Evolutionary conservation across 2,113 vertebrate genomes (phyloP).

Genomic region (Drymodes brunneopygia): DNA sequence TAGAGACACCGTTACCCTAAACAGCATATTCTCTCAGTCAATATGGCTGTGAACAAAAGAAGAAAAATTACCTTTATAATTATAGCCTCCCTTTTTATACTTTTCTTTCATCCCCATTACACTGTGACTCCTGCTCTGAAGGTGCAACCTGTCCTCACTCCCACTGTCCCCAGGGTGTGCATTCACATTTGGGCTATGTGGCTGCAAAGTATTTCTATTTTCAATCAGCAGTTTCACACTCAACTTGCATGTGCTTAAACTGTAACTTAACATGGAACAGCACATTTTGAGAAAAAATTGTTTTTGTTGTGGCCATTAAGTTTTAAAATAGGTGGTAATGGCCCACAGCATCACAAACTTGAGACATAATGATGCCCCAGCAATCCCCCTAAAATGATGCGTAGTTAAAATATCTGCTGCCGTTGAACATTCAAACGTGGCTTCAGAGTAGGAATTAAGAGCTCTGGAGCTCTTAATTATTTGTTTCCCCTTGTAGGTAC

Average conservation of each 20-base stretch:
- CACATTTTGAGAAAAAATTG: background rate
- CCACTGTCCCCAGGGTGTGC: fast-evolving
- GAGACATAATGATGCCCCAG: background rate
- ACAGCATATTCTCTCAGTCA: background rate
- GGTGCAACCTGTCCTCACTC: background rate
- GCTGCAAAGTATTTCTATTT: background rate
- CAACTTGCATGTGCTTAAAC: background rate
- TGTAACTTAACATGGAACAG: background rate
- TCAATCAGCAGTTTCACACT: background rate
- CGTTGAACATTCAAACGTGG: background rate
- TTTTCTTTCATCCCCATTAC: background rate
- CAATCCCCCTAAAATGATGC: background rate
- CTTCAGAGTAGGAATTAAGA: background rate
- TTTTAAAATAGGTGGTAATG: background rate
- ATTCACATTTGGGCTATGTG: background rate
- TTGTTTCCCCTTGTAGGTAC: background rate
- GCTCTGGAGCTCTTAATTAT: background rate
- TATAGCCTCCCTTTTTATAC: background rate
- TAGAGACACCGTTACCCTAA: background rate
- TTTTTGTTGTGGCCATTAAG: background rate
- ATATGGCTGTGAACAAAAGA: background rate
- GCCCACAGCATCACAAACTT: background rate
- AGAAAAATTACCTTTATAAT: background rate
- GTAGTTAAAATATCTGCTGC: background rate
- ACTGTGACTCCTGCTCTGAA: background rate